Conservation (phyloP, 35 echinoderm and acorn worm genomes). For the Eucidaris tribuloides region DNA sequence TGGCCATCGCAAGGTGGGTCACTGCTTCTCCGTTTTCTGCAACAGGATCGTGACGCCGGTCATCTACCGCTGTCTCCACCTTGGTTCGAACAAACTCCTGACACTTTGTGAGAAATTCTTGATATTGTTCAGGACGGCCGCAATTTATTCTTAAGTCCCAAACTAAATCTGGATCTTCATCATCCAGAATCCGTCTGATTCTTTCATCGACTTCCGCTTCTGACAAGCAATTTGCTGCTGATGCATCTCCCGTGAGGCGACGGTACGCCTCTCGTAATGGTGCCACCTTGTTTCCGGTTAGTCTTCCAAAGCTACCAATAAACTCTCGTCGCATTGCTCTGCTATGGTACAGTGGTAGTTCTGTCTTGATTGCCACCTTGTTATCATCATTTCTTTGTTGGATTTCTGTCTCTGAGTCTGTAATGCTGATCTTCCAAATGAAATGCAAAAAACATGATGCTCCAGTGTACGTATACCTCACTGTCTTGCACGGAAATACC, state of each 20-base stretch:
- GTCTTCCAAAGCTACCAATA: conserved; percentile 3
- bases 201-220: conserved; percentile 51
- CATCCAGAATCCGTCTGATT: conserved; percentile 33
- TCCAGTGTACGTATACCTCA: background rate
- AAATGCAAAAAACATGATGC: background rate
- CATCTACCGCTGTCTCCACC: conserved; percentile 45
- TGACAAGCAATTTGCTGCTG: background rate
- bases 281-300: conserved; percentile 9
- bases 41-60: conserved; percentile 34
- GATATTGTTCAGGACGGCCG: conserved; percentile 23
- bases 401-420: background rate
- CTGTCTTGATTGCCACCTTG: background rate
- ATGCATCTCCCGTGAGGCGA: conserved; percentile 38
- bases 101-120: conserved; percentile 23
- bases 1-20: conserved; percentile 42
- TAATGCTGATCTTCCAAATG: background rate
- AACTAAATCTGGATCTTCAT: conserved; percentile 54
- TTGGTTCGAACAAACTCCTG: conserved; percentile 6
- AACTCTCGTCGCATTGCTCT: conserved; percentile 58
- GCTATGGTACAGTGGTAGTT: conserved; percentile 45
- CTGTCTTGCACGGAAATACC: background rate
- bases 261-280: conserved; percentile 19
- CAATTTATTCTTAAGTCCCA: conserved; percentile 39
- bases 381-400: conserved; percentile 23
- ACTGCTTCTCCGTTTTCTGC: conserved; percentile 16